phyloP scores from a whole-genome alignment of 2,888 invertebrate genomes.

The Zygaena filipendulae region DNA sequence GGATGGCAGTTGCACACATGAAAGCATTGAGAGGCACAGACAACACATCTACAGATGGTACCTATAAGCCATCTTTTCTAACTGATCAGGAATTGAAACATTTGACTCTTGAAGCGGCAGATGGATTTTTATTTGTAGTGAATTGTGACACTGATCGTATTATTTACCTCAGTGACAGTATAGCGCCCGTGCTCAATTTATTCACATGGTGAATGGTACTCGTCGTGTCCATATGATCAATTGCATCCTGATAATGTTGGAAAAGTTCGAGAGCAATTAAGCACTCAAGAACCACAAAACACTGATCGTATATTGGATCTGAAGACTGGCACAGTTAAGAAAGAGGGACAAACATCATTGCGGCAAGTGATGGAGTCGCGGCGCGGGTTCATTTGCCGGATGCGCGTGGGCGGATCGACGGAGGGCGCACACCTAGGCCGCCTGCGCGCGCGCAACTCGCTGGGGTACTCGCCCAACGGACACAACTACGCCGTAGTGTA shows the following conservation, averaged over 20 bases:
- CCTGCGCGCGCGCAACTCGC: conserved; percentile 92
- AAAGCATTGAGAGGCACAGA: conserved; percentile 96
- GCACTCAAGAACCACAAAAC: conserved; percentile 96
- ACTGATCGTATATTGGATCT: conserved; percentile 95
- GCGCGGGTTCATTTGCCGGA: conserved; percentile 98
- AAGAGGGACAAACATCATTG: conserved; percentile 99
- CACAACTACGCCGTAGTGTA: conserved; percentile 98
- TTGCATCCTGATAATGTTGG: conserved; percentile 98
- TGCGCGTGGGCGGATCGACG: conserved; percentile 90
- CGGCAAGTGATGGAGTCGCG: conserved; percentile 98
- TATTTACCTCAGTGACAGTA: conserved; percentile 98
- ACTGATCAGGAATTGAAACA: conserved; percentile 99
- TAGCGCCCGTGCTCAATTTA: conserved; percentile 97
- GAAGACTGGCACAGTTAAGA: conserved; percentile 98
- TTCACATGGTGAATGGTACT: conserved; percentile 97
- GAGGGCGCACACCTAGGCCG: conserved; percentile 84
- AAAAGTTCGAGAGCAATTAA: conserved; percentile 95
- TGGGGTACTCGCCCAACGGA: conserved; percentile 93
- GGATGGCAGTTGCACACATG: conserved; percentile 99
- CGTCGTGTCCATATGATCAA: conserved; percentile 94
- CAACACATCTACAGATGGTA: conserved; percentile 95
- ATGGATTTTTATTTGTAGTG: conserved; percentile 95
- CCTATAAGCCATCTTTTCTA: conserved; percentile 98
- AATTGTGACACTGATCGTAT: conserved; percentile 97
- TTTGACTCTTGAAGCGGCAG: conserved; percentile 98